Evolutionary conservation across 2,797 vertebrate genomes (phyloP), one percentile per base, ranked within the genome.

Genomic region (Syngnathus rostellatus): DNA sequence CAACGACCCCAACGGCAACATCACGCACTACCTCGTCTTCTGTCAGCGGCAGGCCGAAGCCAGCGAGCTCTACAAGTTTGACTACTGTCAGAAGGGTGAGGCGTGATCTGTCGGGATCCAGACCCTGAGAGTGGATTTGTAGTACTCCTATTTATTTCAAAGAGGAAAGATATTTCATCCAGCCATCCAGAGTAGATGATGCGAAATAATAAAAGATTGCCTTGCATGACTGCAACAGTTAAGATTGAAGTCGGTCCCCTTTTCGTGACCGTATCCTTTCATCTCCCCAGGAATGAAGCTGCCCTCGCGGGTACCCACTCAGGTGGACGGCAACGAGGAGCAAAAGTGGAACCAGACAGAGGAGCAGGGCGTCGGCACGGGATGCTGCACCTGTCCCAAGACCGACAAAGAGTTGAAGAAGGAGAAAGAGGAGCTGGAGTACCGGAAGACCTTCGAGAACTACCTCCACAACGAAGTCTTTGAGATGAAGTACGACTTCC

Each of bases 381-480:
- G 88, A 0, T 99, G 96, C 76, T 98, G 97, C 21, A 81, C 93
- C 69, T 99, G 96, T 41, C 97, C 97, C 2, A 99, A 99, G 81
- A 98, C 95, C 0, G 95, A 98, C 72, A 94, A 95, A 9, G 94
- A 99, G 76, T 94, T 98, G 57, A 94, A 95, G 75, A 94, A 95
- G 78, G 97, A 99, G 81, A 91, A 93, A 5, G 94, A 95, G 67
- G 96, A 99, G 73, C 92, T 92, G 0, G 94, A 95, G 1, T 98
- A 98, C 78, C 86, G 94, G 78, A 98, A 99, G 78, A 96, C 92
- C 0, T 91, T 92, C 37, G 97, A 98, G 87, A 94, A 99, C 68
- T 99, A 97, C 69, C 92, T 99, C 11, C 97, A 99, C 90, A 98
- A 99, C 0, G 95, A 95, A 81, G 94, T 99, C 0, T 99, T 98